phyloP scores from a whole-genome alignment of 2,113 vertebrate species.

The Sceloporus tristichus region DNA sequence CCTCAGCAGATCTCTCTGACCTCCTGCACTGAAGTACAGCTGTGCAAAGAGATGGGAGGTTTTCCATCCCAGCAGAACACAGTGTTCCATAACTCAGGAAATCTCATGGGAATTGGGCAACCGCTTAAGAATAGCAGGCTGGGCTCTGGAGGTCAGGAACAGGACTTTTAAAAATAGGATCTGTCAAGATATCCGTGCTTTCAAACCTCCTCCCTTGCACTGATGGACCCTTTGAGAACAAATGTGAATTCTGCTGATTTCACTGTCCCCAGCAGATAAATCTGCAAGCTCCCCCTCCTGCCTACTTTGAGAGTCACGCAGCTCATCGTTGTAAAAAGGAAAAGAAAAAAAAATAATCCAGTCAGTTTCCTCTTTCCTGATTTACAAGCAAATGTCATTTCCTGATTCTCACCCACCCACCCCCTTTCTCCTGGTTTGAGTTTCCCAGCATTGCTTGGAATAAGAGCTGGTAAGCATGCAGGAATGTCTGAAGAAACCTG shows the following conservation, averaged over 20 bases:
- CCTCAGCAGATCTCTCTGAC: background rate
- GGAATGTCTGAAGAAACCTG: background rate
- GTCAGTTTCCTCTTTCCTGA: conserved; percentile 14
- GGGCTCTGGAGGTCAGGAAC: conserved; percentile 18
- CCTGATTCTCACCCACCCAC: conserved; percentile 16
- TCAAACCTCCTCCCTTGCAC: background rate
- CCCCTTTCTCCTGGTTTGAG: background rate
- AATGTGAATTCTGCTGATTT: background rate
- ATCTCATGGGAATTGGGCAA: conserved; percentile 32
- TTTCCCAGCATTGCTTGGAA: conserved; percentile 6
- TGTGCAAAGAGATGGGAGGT: conserved; percentile 24
- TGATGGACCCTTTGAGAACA: background rate
- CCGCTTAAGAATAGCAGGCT: conserved; percentile 44
- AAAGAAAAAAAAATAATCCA: background rate
- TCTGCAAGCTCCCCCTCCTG: background rate
- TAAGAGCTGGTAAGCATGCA: background rate
- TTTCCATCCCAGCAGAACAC: conserved; percentile 8
- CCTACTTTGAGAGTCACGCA: background rate
- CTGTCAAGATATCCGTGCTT: conserved; percentile 19
- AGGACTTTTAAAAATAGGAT: conserved; percentile 29
- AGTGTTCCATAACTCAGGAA: conserved; percentile 34
- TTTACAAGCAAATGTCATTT: conserved; percentile 12
- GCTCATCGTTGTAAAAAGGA: background rate
- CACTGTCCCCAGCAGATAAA: background rate
- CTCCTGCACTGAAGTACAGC: background rate